Percentiles rank a stretch among this genome's conserved stretches.
Conservation (phyloP, 2,888 invertebrate genomes). For the Prionchulus punctatus region DNA sequence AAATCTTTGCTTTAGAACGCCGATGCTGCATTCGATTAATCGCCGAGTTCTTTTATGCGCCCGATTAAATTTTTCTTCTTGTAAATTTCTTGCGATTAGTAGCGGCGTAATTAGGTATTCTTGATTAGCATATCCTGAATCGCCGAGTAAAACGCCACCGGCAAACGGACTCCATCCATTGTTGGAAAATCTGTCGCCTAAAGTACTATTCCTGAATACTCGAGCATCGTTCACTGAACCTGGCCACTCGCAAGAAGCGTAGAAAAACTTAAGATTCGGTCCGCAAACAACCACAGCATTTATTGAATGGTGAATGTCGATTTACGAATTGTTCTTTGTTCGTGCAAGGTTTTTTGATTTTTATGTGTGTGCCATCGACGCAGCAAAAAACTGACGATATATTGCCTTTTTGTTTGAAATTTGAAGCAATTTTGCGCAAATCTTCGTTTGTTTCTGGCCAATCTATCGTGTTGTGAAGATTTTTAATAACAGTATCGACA, state of each 20-base stretch:
- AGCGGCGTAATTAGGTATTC: slow-evolving; percentile 9
- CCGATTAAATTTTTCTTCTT: slow-evolving; percentile 6
- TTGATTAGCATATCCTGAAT: slow-evolving; percentile 8
- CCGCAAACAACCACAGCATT: too few relatives aligned
- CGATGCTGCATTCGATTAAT: slow-evolving; percentile 12
- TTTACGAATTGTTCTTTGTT: slow-evolving; percentile 10
- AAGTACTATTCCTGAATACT: slow-evolving; percentile 4
- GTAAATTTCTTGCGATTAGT: too few relatives aligned
- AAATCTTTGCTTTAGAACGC: slow-evolving; percentile 11
- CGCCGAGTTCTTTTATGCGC: slow-evolving; percentile 12
- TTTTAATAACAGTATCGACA: background rate
- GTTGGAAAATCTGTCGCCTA: background rate
- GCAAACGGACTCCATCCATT: slow-evolving; percentile 11
- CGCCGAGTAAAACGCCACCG: slow-evolving; percentile 2
- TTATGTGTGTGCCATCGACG: slow-evolving; percentile 10
- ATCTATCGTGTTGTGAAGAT: background rate
- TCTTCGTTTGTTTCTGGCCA: background rate
- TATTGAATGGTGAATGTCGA: too few relatives aligned
- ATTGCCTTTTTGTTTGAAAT: background rate
- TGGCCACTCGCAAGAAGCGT: slow-evolving; percentile 8
- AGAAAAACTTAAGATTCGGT: slow-evolving; percentile 7
- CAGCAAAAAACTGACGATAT: background rate
- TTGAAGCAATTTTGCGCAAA: background rate
- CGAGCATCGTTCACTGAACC: slow-evolving; percentile 11
- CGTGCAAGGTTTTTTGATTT: slow-evolving; percentile 7